Conservation (phyloP, 2,113 vertebrate genomes). For the Halcyon senegalensis region DNA sequence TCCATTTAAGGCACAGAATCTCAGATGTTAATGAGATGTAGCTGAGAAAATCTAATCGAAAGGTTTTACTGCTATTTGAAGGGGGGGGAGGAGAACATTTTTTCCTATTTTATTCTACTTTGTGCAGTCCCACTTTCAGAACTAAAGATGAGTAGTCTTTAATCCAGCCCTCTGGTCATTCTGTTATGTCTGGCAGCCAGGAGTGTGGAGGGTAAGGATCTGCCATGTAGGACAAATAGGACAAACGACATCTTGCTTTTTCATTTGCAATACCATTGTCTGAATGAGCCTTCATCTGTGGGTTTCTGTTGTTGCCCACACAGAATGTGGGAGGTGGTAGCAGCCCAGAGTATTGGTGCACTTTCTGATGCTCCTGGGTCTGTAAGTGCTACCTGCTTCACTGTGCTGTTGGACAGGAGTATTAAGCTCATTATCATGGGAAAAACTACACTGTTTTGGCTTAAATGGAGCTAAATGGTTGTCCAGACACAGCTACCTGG, state of each 20-base stretch:
- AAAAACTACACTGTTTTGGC: background rate
- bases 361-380: background rate
- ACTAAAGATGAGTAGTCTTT: background rate
- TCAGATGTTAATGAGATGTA: background rate
- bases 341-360: background rate
- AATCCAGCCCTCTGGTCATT: background rate
- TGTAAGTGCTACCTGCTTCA: background rate
- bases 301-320: background rate
- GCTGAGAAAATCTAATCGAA: background rate
- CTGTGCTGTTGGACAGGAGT: background rate
- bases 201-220: background rate
- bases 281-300: background rate
- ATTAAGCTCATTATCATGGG: background rate
- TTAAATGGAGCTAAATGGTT: background rate
- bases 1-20: background rate
- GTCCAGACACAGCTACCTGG: background rate
- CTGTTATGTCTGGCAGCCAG: background rate
- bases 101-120: background rate
- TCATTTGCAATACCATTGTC: background rate
- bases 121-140: background rate
- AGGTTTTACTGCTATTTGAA: background rate
- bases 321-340: background rate
- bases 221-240: background rate
- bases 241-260: background rate
- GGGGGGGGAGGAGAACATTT: rapidly evolving